Conservation (phyloP, 2,888 invertebrate genomes). For the Acanthoscelides obtectus region DNA sequence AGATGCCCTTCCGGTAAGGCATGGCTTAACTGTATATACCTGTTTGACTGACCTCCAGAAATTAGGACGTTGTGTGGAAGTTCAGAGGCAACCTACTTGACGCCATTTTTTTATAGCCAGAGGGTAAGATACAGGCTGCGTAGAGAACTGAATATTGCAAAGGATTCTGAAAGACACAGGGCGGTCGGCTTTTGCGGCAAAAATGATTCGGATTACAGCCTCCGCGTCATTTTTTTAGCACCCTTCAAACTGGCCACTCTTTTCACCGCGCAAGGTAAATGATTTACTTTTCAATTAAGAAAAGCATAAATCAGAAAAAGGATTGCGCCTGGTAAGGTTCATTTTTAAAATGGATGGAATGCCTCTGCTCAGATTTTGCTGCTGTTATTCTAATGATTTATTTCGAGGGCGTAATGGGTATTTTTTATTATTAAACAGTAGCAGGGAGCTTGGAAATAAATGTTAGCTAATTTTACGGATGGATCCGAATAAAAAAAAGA, state of each 20-base stretch:
- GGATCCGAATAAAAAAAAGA: neutral
- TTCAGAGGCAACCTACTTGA: no score
- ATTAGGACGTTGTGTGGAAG: no score
- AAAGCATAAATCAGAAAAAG: neutral
- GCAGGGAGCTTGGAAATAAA: neutral
- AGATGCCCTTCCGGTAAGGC: no score
- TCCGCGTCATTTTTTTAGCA: neutral
- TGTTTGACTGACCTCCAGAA: no score
- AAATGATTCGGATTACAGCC: neutral
- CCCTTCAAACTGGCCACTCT: neutral
- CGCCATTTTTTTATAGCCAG: no score
- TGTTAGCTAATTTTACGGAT: neutral
- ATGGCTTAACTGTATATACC: no score
- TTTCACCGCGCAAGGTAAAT: neutral
- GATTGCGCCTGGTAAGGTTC: neutral
- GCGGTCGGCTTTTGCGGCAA: neutral
- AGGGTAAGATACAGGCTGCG: no score
- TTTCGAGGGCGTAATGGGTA: neutral
- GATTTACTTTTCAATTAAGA: neutral
- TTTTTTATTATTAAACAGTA: neutral
- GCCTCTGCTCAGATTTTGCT: neutral
- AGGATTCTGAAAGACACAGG: neutral
- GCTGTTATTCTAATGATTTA: neutral
- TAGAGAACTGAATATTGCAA: slow-evolving; percentile 4
- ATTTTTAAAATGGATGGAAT: neutral